Evolutionary conservation across 2,113 vertebrate genomes (phyloP).

Genomic region (Tamias sibiricus): DNA sequence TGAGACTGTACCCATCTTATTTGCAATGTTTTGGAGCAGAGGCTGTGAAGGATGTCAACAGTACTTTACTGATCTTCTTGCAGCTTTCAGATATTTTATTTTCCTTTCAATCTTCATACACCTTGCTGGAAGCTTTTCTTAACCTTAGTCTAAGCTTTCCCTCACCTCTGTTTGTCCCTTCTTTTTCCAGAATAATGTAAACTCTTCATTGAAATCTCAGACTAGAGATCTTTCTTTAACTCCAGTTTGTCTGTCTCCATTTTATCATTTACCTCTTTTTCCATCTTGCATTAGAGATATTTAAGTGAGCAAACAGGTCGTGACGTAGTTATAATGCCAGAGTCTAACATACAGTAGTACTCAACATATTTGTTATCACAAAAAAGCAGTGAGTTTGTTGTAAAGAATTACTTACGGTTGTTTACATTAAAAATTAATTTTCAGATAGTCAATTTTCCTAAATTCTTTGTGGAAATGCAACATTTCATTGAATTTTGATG

Average conservation of each 20-base stretch:
- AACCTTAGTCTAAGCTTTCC: neutral
- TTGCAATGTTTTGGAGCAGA: neutral
- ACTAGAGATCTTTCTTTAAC: neutral
- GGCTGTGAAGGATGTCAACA: neutral
- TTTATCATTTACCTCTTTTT: neutral
- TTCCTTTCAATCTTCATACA: neutral
- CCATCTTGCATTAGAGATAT: neutral
- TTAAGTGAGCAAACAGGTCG: neutral
- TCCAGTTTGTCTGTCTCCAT: neutral
- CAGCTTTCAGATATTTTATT: conserved; percentile 25
- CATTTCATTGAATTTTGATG: neutral
- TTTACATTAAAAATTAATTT: neutral
- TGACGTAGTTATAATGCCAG: neutral
- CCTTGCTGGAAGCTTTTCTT: neutral
- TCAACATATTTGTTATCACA: neutral
- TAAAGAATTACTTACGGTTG: neutral
- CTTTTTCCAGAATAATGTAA: neutral
- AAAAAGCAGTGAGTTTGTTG: neutral
- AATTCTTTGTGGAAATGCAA: neutral
- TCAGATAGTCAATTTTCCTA: neutral
- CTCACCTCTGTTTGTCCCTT: neutral
- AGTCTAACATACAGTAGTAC: neutral
- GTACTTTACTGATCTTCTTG: neutral
- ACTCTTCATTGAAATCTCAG: neutral
- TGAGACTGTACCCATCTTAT: neutral